Conservation (phyloP, 2,113 vertebrate species). For the Brachypteracias leptosomus region DNA sequence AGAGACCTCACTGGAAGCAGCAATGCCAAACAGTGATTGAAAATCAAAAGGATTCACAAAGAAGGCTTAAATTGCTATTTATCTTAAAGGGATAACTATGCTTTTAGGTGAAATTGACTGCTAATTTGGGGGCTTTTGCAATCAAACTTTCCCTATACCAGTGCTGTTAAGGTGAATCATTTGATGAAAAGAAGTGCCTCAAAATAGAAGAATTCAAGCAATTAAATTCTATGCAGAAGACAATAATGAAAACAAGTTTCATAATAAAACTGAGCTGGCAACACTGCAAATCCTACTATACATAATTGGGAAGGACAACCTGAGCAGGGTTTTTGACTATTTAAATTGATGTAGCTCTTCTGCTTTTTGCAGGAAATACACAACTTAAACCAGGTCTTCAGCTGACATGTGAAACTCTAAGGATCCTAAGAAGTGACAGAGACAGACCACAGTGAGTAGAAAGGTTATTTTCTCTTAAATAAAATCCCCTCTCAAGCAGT, state of each 20-base stretch:
- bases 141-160: neutral
- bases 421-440: neutral
- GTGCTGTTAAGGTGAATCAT: neutral
- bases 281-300: neutral
- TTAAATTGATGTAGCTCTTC: neutral
- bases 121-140: neutral
- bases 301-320: neutral
- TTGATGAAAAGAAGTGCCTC: neutral
- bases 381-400: neutral
- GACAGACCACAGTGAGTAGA: neutral
- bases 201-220: neutral
- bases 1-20: neutral
- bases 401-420: neutral
- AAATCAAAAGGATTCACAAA: neutral
- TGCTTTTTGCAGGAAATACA: neutral
- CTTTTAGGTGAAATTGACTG: neutral
- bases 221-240: neutral
- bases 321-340: neutral
- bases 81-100: neutral
- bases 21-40: neutral
- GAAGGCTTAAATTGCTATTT: neutral
- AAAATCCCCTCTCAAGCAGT: neutral
- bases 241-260: neutral
- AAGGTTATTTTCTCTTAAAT: neutral
- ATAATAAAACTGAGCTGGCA: neutral